Evolutionary conservation across 2,888 invertebrate species (phyloP).

Genomic region (Lycophotia porphyrea): DNA sequence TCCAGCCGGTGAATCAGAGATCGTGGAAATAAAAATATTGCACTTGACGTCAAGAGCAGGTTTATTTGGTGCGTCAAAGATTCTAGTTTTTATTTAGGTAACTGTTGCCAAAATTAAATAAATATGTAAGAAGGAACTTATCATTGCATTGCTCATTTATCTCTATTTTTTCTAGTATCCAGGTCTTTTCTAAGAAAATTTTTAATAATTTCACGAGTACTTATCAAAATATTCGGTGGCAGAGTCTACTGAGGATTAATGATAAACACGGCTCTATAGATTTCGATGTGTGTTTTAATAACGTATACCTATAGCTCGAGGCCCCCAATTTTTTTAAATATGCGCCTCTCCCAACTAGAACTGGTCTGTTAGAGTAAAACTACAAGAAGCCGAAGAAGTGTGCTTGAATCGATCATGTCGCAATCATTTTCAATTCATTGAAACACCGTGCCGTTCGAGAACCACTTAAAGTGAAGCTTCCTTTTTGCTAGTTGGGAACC

Average conservation of each 20-base stretch:
- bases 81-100: slow-evolving; percentile 50
- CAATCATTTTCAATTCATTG: not conserved
- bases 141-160: slow-evolving; percentile 12
- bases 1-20: slow-evolving; percentile 49
- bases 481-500: not conserved
- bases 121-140: slow-evolving; percentile 3
- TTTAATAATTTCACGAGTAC: not conserved
- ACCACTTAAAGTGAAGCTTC: not conserved
- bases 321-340: not conserved
- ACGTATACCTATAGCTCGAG: not conserved
- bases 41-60: slow-evolving; percentile 62
- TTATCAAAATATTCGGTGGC: not conserved
- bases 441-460: not conserved
- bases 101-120: slow-evolving; percentile 40
- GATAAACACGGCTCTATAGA: not conserved
- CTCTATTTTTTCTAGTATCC: not conserved
- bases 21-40: slow-evolving; percentile 56
- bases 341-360: not conserved
- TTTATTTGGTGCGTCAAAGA: slow-evolving; percentile 62
- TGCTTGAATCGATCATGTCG: not conserved
- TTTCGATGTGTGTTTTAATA: not conserved
- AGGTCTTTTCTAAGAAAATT: not conserved
- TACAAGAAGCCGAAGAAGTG: not conserved
- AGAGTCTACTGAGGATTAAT: not conserved
- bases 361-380: not conserved